phyloP scores from a whole-genome alignment of 1,140 invertebrate species.

The Drosophila lowei region DNA sequence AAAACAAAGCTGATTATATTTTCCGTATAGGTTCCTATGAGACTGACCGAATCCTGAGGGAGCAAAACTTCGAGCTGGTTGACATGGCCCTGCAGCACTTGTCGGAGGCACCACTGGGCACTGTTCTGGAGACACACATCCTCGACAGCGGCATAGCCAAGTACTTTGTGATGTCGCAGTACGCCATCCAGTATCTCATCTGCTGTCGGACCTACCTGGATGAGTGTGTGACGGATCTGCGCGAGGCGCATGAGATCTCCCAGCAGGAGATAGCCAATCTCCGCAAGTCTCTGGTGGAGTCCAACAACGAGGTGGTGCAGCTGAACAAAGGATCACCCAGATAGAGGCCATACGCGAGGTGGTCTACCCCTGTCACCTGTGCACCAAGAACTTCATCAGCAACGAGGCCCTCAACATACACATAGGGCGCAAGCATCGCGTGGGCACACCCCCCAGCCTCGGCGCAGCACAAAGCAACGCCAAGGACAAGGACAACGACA shows the following conservation, averaged over 20 bases:
- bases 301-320: slow-evolving; percentile 72
- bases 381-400: slow-evolving; percentile 80
- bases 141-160: slow-evolving; percentile 79
- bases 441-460: slow-evolving; percentile 32
- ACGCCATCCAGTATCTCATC: slow-evolving; percentile 77
- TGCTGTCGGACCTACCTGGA: slow-evolving; percentile 78
- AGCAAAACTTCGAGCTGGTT: slow-evolving; percentile 74
- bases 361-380: slow-evolving; percentile 77
- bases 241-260: slow-evolving; percentile 48
- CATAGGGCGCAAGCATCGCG: slow-evolving; percentile 66
- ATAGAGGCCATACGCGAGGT: slow-evolving; percentile 76
- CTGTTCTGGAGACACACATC: slow-evolving; percentile 69
- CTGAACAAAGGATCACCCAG: slow-evolving; percentile 74
- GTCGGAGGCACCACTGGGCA: slow-evolving; percentile 72
- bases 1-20: not conserved
- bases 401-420: slow-evolving; percentile 77
- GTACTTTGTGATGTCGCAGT: slow-evolving; percentile 77
- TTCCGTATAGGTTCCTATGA: slow-evolving; percentile 62
- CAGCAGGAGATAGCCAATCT: slow-evolving; percentile 68
- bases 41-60: slow-evolving; percentile 68
- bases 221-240: slow-evolving; percentile 63
- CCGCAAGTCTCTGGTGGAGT: slow-evolving; percentile 52
- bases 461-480: slow-evolving; percentile 7
- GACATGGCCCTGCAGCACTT: slow-evolving; percentile 68
- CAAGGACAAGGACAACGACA: slow-evolving; percentile 65